These are phyloP conservation scores for Cheilosia variabilis DNA, from an alignment of 2,888 invertebrate genomes.

Conservation along the genomic window DNA sequence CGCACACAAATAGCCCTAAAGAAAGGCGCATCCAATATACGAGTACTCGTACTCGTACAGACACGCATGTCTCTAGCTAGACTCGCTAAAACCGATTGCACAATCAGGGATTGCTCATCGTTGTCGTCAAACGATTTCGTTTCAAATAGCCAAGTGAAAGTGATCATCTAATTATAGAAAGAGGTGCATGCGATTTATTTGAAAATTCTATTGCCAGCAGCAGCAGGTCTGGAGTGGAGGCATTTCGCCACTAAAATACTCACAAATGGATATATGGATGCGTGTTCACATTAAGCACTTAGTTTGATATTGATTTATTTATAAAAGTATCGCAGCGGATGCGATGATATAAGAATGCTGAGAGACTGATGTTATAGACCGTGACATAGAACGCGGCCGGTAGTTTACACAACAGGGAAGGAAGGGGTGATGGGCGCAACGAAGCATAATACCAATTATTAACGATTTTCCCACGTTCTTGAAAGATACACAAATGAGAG, in stretches of 20 bases:
- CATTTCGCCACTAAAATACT: constrained; percentile 43
- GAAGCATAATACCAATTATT: constrained; percentile 34
- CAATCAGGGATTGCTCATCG: constrained; percentile 35
- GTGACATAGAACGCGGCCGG: constrained; percentile 53
- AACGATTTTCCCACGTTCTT: constrained; percentile 65
- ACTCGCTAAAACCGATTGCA: constrained; percentile 29
- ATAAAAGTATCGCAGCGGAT: constrained; percentile 62
- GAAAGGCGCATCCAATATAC: constrained; percentile 6
- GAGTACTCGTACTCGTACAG: too few species aligned
- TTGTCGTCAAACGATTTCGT: constrained; percentile 21
- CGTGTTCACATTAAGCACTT: constrained; percentile 24
- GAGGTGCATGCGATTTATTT: constrained; percentile 49
- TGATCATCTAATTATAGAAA: constrained; percentile 62
- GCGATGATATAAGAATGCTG: constrained; percentile 41
- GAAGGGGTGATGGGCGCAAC: constrained; percentile 12
- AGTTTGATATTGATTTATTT: constrained; percentile 63
- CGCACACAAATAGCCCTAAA: constrained; percentile 23
- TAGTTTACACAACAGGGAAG: constrained; percentile 42
- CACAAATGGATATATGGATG: constrained; percentile 5
- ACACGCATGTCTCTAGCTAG: background rate
- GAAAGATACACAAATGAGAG: constrained; percentile 29
- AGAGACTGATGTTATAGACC: constrained; percentile 66
- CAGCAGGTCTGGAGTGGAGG: constrained; percentile 53
- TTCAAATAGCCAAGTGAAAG: constrained; percentile 55
- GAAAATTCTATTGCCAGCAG: constrained; percentile 26